Percentiles rank a stretch among this genome's conserved stretches.
Evolutionary conservation across 2,888 invertebrate species (phyloP).

Genomic region (Eueremaeus valkanovi): DNA sequence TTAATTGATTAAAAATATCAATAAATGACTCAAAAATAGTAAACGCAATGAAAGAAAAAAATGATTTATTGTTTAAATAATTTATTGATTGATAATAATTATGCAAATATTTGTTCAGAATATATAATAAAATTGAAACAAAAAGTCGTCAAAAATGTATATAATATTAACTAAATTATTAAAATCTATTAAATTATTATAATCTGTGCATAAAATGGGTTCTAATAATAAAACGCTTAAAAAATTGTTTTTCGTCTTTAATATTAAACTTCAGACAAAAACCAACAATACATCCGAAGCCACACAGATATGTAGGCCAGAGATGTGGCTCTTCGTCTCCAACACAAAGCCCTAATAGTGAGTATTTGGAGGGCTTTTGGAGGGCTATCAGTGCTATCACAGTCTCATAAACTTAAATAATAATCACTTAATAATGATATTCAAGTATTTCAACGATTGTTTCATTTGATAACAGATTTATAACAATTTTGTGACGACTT

Average conservation of each 20-base stretch:
- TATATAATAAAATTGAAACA: too few relatives aligned
- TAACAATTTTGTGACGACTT: not conserved
- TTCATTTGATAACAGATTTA: not conserved
- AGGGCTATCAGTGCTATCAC: conserved; percentile 16
- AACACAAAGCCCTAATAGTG: not conserved
- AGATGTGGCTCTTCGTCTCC: not conserved
- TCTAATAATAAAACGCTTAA: not conserved
- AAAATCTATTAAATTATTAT: not conserved
- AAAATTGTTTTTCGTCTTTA: not conserved
- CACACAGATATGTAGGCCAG: too few relatives aligned
- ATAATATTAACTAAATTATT: not conserved
- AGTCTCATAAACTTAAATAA: not conserved
- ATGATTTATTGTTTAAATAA: too few relatives aligned
- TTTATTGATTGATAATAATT: not conserved
- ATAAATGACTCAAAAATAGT: not conserved
- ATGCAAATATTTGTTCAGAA: not conserved
- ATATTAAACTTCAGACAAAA: not conserved
- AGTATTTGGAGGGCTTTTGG: conserved; percentile 16
- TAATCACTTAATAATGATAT: conserved; percentile 9
- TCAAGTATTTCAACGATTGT: not conserved
- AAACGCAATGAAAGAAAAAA: not conserved
- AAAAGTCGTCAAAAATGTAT: not conserved
- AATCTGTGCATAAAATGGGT: conserved; percentile 3
- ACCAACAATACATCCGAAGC: not conserved
- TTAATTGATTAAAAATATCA: too few relatives aligned